Evolutionary conservation across 2,888 invertebrate species (phyloP).

Genomic region (Acleris cristana): DNA sequence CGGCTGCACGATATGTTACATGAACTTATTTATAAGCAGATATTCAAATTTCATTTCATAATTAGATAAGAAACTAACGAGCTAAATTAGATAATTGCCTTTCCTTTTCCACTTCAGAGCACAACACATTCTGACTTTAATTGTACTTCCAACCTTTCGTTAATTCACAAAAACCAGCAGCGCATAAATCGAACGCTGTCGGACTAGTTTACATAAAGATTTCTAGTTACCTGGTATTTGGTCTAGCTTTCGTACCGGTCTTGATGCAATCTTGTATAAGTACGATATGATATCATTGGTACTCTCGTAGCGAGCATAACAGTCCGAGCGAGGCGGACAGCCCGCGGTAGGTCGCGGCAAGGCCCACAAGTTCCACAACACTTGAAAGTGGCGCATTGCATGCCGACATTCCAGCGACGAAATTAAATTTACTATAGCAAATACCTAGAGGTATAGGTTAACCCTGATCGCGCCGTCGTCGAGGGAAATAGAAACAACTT

Average conservation of each 20-base stretch:
- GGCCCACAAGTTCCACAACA: constrained; percentile 57
- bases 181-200: constrained; percentile 12
- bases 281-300: constrained; percentile 33
- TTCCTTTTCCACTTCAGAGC: constrained; percentile 12
- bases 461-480: neutral
- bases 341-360: constrained; percentile 39
- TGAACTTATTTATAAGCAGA: constrained; percentile 7
- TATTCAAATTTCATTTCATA: constrained; percentile 19
- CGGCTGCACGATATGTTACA: constrained; percentile 11
- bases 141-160: neutral
- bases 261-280: constrained; percentile 34
- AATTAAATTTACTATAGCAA: constrained; percentile 44
- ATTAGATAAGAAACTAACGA: constrained; percentile 9
- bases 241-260: constrained; percentile 36
- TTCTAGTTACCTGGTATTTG: constrained; percentile 27
- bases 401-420: constrained; percentile 52
- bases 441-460: constrained; percentile 8
- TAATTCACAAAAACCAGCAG: neutral
- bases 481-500: neutral
- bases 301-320: constrained; percentile 30
- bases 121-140: neutral
- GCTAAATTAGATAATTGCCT: constrained; percentile 8
- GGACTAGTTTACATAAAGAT: constrained; percentile 28
- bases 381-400: constrained; percentile 66
- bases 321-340: constrained; percentile 22